Conservation (phyloP, 2,797 vertebrate species). For the Microtus californicus region DNA sequence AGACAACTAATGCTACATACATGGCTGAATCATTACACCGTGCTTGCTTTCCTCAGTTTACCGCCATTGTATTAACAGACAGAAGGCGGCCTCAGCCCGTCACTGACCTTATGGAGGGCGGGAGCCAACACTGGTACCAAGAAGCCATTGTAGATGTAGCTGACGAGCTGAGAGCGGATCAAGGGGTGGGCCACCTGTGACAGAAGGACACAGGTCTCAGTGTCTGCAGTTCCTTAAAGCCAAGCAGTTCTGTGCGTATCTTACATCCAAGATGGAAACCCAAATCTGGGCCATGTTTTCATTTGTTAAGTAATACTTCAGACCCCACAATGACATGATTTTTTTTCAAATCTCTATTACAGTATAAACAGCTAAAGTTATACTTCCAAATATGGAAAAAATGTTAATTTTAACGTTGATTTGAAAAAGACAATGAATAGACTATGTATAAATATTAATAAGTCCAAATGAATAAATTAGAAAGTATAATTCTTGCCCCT, state of each 20-base stretch:
- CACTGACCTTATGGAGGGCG: constrained; percentile 97
- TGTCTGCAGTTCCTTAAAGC: constrained; percentile 20
- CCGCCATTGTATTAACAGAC: background rate
- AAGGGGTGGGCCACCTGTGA: constrained; percentile 94
- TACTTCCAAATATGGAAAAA: background rate
- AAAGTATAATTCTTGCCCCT: constrained; percentile 51
- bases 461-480: constrained; percentile 16
- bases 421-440: constrained; percentile 46
- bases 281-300: constrained; percentile 3
- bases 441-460: constrained; percentile 17
- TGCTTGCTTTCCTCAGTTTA: background rate
- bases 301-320: background rate
- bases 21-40: background rate
- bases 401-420: constrained; percentile 11
- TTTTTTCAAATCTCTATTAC: background rate
- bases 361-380: constrained; percentile 5
- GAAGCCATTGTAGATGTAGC: constrained; percentile 98
- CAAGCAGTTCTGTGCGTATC: constrained; percentile 43
- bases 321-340: background rate
- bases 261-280: constrained; percentile 42
- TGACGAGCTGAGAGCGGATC: constrained; percentile 96
- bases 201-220: constrained; percentile 27
- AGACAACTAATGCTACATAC: background rate
- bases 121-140: constrained; percentile 97
- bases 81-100: background rate